Evolutionary conservation across 2,888 invertebrate species (phyloP), one percentile per base, ranked within the genome.

Genomic region (Oasisia sp.): DNA sequence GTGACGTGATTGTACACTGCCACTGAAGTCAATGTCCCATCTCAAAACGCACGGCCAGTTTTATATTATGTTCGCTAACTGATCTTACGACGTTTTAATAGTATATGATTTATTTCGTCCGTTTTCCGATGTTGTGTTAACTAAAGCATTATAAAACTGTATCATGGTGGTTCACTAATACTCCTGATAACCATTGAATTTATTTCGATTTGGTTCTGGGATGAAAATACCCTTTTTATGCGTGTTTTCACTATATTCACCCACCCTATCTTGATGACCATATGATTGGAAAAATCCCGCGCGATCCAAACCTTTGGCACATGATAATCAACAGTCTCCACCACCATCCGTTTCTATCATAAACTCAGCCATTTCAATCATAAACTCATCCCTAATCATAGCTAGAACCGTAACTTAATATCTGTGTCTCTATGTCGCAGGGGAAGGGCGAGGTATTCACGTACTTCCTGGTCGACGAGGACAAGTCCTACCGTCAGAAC

Each of bases 361-460:
- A 74, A 74, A 27, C 74, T 74, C 74, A 50, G 3, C 27, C 14
- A 38, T 38, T 38, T 38, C 38, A 38, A 38, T 38, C 38, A 38
- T 4, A 7, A 27, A 27, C 7, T 7, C n/a, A 74, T 74, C 27
- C 0, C 74, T 74, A 74, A 74, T 2, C 27, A 74, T 27, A 27
- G 27, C 74, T 74, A 74, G 27, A 50, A 7, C 1, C 74, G 74
- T n/a, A 27, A 7, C 27, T 74, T 74, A 19, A 74, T 27, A 74
- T 74, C 74, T 7, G 74, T 19, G 19, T 90, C 90, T 44, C 32
- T 44, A 45, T n/a, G 14, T 74, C 93, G 0, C 93, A 96, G 96
- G 96, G 96, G 32, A 96, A 96, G 94, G 96, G 96, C 27, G 95
- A 95, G 92, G 95, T 96, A 94, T 94, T 96, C 93, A 96, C 96